Conservation (phyloP, 2,113 vertebrate species). For the Periophthalmus modestus region DNA sequence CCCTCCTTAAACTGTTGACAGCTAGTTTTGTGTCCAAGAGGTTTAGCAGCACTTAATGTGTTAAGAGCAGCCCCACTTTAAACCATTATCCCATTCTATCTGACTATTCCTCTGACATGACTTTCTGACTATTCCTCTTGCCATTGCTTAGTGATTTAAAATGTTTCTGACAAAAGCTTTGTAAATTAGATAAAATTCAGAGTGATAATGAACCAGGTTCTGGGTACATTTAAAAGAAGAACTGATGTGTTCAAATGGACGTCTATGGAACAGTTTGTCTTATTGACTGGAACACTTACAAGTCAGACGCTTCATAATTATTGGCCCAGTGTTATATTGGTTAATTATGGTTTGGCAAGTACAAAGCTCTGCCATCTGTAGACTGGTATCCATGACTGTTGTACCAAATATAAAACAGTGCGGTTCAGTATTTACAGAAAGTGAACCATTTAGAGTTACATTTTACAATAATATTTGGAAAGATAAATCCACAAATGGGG, state of each 20-base stretch:
- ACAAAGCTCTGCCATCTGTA: conserved; percentile 1
- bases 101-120: conserved; percentile 24
- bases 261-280: background rate
- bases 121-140: conserved; percentile 28
- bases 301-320: background rate
- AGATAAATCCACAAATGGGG: too few relatives aligned
- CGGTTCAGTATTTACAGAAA: background rate
- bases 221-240: conserved; percentile 6
- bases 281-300: conserved; percentile 6
- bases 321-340: background rate
- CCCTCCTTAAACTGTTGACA: conserved; percentile 26
- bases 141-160: conserved; percentile 37
- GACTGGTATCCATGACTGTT: background rate
- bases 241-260: background rate
- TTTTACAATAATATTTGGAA: background rate
- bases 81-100: background rate
- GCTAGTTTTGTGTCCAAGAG: conserved; percentile 10
- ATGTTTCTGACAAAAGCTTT: conserved; percentile 40
- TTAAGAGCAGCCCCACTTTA: background rate
- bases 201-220: conserved; percentile 57
- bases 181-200: conserved; percentile 55
- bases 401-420: background rate
- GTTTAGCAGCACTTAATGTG: background rate
- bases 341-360: background rate
- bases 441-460: background rate